phyloP scores from a whole-genome alignment of 2,888 invertebrate genomes.

The Troglohyphantes excavatus region DNA sequence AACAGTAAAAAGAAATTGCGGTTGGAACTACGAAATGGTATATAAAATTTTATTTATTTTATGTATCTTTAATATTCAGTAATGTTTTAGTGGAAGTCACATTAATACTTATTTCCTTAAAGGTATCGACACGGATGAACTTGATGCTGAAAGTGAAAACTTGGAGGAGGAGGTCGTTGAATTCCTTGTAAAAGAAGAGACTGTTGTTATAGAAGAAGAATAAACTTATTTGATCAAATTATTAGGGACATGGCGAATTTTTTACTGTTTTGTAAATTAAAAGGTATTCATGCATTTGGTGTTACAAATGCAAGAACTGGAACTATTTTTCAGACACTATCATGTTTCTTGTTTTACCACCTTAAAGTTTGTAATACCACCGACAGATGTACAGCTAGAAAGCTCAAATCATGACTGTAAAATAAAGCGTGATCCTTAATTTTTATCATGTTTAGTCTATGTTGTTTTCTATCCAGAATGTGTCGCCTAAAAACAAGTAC shows the following conservation, averaged over 20 bases:
- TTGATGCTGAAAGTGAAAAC: conserved; percentile 92
- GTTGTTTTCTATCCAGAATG: no score
- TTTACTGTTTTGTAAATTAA: conserved; percentile 66
- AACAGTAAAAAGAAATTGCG: conserved; percentile 90
- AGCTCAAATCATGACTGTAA: conserved; percentile 34
- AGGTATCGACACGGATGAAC: conserved; percentile 97
- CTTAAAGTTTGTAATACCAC: neutral
- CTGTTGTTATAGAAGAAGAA: conserved; percentile 67
- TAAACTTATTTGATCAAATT: conserved; percentile 68
- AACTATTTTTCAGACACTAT: conserved; percentile 7
- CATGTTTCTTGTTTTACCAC: neutral
- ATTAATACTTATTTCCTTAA: conserved; percentile 81
- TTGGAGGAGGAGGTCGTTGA: conserved; percentile 97
- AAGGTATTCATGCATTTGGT: conserved; percentile 20
- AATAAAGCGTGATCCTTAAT: conserved; percentile 43
- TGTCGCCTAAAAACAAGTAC: no score
- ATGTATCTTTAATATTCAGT: no score
- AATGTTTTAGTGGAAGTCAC: neutral
- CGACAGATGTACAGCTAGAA: conserved; percentile 24
- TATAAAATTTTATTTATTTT: neutral
- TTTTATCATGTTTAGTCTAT: no score
- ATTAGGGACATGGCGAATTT: conserved; percentile 28
- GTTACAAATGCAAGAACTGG: conserved; percentile 12
- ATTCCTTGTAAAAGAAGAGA: conserved; percentile 98
- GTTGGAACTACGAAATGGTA: conserved; percentile 91